phyloP scores from a whole-genome alignment of 2,797 vertebrate genomes.

The Rhyacichthys aspro region DNA sequence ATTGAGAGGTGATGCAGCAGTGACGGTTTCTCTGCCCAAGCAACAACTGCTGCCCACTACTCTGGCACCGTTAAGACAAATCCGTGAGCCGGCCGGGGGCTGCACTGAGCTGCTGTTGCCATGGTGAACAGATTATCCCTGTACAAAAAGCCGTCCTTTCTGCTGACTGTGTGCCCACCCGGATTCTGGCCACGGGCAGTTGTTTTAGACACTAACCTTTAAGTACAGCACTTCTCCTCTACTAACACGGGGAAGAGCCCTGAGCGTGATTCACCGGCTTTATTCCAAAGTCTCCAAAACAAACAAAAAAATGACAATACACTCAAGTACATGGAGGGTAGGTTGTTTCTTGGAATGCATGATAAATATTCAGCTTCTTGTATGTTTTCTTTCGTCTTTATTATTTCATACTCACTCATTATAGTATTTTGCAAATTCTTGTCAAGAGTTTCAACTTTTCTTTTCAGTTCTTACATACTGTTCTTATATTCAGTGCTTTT shows the following conservation, averaged over 20 bases:
- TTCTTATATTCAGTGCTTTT: too few relatives aligned
- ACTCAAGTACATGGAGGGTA: too few relatives aligned
- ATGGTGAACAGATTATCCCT: slow-evolving; percentile 66
- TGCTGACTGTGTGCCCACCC: slow-evolving; percentile 34
- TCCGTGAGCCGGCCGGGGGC: slow-evolving; percentile 56
- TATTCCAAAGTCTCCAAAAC: neutral
- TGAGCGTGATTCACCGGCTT: neutral
- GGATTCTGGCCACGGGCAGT: slow-evolving; percentile 21
- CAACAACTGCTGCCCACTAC: slow-evolving; percentile 61
- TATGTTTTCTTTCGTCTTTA: too few relatives aligned
- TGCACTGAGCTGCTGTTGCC: slow-evolving; percentile 59
- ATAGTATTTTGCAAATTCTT: too few relatives aligned
- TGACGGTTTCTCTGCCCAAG: slow-evolving; percentile 59
- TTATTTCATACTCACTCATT: too few relatives aligned
- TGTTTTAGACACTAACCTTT: slow-evolving; percentile 50
- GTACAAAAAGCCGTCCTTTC: slow-evolving; percentile 20
- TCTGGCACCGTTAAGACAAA: slow-evolving; percentile 54
- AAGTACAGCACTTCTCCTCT: slow-evolving; percentile 27
- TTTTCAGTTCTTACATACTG: too few relatives aligned
- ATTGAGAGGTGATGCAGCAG: slow-evolving; percentile 52
- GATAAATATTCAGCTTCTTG: too few relatives aligned
- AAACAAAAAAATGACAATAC: neutral
- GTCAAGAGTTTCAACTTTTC: too few relatives aligned
- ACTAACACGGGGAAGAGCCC: slow-evolving; percentile 2
- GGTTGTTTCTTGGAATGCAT: too few relatives aligned